These are phyloP conservation scores for Columbina picui DNA, from an alignment of 2,113 vertebrate species.

Conservation along the genomic window DNA sequence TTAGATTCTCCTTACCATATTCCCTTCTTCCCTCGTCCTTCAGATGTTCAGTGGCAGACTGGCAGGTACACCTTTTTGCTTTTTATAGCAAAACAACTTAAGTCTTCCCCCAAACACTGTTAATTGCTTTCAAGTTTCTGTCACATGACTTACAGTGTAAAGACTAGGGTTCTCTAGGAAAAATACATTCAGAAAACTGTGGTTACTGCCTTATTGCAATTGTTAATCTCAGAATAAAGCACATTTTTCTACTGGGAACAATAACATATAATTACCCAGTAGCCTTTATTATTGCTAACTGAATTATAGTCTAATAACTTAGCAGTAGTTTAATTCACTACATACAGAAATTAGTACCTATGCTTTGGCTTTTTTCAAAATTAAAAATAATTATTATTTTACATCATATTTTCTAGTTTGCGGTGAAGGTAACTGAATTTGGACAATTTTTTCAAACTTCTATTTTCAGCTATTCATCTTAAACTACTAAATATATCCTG, in stretches of 20 bases:
- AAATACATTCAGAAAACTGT: neutral
- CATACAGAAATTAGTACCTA: neutral
- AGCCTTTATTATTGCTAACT: constrained; percentile 7
- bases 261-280: constrained; percentile 5
- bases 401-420: neutral
- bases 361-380: neutral
- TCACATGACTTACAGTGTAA: neutral
- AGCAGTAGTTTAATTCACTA: neutral
- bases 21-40: neutral
- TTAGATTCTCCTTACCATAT: neutral
- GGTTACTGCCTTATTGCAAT: constrained; percentile 18
- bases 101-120: neutral
- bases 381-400: neutral
- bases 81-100: neutral
- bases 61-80: neutral
- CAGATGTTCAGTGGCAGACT: neutral
- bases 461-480: neutral
- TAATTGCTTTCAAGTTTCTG: neutral
- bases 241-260: constrained; percentile 28
- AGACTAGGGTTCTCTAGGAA: neutral
- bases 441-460: neutral
- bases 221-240: neutral
- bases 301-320: constrained; percentile 22
- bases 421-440: neutral
- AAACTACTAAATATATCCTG: neutral